These are phyloP conservation scores for Rhamnusium bicolor DNA, from an alignment of 2,888 invertebrate species.

Conservation along the genomic window DNA sequence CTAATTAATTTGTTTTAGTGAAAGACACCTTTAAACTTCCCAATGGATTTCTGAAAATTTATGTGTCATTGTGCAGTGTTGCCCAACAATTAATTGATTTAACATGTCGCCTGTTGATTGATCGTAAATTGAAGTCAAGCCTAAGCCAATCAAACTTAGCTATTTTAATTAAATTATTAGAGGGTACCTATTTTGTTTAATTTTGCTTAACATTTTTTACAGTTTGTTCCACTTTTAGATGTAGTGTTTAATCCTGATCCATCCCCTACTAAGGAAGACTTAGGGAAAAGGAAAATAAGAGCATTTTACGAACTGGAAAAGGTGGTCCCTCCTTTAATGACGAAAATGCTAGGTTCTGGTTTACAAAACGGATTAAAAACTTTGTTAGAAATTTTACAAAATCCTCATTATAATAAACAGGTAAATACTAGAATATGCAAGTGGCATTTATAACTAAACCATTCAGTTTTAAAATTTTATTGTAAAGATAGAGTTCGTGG, in stretches of 20 bases:
- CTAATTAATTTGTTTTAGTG: conserved; percentile 69
- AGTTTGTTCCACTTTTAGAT: conserved; percentile 58
- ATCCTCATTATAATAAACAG: conserved; percentile 77
- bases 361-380: conserved; percentile 70
- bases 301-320: conserved; percentile 70
- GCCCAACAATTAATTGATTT: conserved; percentile 71
- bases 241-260: conserved; percentile 66
- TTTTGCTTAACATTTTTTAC: neutral
- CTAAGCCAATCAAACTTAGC: conserved; percentile 75
- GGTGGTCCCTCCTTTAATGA: conserved; percentile 64
- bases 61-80: conserved; percentile 72
- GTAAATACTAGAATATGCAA: conserved; percentile 46
- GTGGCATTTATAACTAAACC: neutral
- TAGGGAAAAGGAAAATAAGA: conserved; percentile 64
- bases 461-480: neutral
- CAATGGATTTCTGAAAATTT: conserved; percentile 69
- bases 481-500: too few species aligned
- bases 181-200: conserved; percentile 69
- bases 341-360: conserved; percentile 65
- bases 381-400: conserved; percentile 72
- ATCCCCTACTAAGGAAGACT: conserved; percentile 64
- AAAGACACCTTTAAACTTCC: conserved; percentile 74
- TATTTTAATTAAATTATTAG: conserved; percentile 75
- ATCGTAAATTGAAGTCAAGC: conserved; percentile 67
- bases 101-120: conserved; percentile 67